Base-by-base conservation (phyloP, 2,888 invertebrate species). In the Caenorhabditis macrosperma region DNA sequence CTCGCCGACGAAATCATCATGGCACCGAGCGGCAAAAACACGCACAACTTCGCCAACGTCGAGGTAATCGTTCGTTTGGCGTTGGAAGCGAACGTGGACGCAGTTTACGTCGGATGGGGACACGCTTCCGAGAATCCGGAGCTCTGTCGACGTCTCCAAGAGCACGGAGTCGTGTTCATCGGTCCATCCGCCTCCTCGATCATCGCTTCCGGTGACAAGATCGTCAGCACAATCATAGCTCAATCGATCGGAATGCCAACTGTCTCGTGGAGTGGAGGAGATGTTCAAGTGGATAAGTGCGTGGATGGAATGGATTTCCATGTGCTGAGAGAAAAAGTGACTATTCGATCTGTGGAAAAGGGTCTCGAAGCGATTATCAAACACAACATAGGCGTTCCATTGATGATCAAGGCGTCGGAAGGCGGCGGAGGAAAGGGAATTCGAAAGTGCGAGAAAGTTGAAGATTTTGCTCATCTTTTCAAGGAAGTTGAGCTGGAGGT, bases 21-120 rank as follows among this genome's bases (percentile, higher is more conserved):
- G 0, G 98, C 99, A 0, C 96, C 97, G 0, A 98, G 98, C 0
- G 98, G 98, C 0, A 94, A 95, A 0, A 99, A 99, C 91, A 97
- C 98, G 92, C 97, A 98, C 91, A 99, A 99, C 91, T 99, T 98
- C 91, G 99, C 98, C 75, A 99, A 99, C 91, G 97, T 97, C 0
- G 97, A 99, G 91, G 93, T 98, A 24, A 98, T 99, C 87, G 94
- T 98, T 9, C 97, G 97, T 89, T 96, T 97, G 86, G 97, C 98
- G 0, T n/a, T 74, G 2, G 50, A 78, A 24, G 57, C 69, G 12
- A 20, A 41, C 12, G 74, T 85, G 9, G 86, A 88, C 94, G 98
- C 97, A 24, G 97, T 98, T 0, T 99, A 97, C 97, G 97, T 98
- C 9, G 98, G 98, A 17, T 99, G 98, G 98, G 98, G 98, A n/a